Evolutionary conservation across 2,797 vertebrate genomes (phyloP).

Genomic region (Bufotes viridis): DNA sequence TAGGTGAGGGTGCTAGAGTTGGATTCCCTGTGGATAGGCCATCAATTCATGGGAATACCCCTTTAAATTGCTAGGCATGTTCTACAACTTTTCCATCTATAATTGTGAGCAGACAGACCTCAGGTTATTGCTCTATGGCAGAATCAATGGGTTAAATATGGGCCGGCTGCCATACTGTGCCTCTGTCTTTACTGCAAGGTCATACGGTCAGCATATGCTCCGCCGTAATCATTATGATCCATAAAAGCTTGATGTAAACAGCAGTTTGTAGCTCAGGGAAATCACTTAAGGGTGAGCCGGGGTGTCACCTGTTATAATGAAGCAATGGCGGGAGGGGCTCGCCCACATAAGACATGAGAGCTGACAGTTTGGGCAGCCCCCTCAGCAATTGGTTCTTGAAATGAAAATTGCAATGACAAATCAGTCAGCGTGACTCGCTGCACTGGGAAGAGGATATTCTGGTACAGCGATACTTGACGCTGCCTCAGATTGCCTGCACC

Average conservation of each 20-base stretch:
- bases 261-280: constrained; percentile 30
- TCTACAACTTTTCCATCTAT: neutral
- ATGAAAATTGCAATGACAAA: constrained; percentile 51
- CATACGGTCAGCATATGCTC: neutral
- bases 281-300: constrained; percentile 25
- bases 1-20: neutral
- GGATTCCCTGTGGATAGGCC: neutral
- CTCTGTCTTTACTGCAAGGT: neutral
- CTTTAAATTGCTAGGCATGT: neutral
- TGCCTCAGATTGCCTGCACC: neutral
- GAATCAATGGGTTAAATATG: neutral
- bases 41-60: neutral
- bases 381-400: constrained; percentile 51
- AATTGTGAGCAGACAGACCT: neutral
- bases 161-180: neutral
- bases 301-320: constrained; percentile 51
- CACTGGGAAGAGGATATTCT: neutral
- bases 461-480: constrained; percentile 6
- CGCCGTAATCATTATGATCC: constrained; percentile 2
- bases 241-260: constrained; percentile 29
- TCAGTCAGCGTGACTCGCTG: constrained; percentile 29
- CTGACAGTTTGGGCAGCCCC: constrained; percentile 47
- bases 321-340: constrained; percentile 30
- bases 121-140: neutral
- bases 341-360: constrained; percentile 41